Percentiles rank a stretch among this genome's conserved stretches.
Conservation (phyloP, 2,888 invertebrate genomes). For the Nymphalis c-album region DNA sequence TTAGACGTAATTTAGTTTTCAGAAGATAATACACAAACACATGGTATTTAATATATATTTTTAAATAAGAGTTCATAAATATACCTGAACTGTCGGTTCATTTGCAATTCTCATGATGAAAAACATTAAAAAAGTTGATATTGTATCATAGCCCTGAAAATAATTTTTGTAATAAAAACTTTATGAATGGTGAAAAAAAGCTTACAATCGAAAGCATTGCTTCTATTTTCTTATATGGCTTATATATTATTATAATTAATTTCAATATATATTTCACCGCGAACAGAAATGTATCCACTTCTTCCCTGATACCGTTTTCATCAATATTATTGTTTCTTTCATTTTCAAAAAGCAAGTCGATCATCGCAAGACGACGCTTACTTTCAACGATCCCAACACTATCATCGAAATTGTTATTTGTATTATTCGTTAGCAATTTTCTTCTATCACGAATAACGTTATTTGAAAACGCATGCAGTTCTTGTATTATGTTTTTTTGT, state of each 20-base stretch:
- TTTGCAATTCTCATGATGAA: slow-evolving; percentile 67
- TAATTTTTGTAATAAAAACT: neutral
- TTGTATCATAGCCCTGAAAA: slow-evolving; percentile 72
- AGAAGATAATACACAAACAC: no score
- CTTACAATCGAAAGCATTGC: no score
- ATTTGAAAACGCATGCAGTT: slow-evolving; percentile 12
- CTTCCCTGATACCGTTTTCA: slow-evolving; percentile 19
- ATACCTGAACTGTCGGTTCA: slow-evolving; percentile 62
- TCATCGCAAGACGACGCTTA: slow-evolving; percentile 6
- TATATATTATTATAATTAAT: neutral
- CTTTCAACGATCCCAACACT: no score
- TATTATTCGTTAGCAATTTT: neutral
- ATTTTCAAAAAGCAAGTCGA: slow-evolving; percentile 23
- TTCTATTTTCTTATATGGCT: no score
- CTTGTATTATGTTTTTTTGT: slow-evolving; percentile 14
- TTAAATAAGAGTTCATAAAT: neutral
- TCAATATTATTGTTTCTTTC: slow-evolving; percentile 16
- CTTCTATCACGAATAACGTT: slow-evolving; percentile 8
- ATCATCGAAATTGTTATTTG: neutral
- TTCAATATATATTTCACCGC: slow-evolving; percentile 9
- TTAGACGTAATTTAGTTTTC: no score
- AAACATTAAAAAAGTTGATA: slow-evolving; percentile 58
- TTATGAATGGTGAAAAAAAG: neutral
- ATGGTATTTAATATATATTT: neutral
- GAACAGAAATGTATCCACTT: slow-evolving; percentile 23